Percentiles rank a stretch among this genome's conserved stretches.
phyloP scores from a whole-genome alignment of 2,797 vertebrate species.

The Myotis daubentonii region DNA sequence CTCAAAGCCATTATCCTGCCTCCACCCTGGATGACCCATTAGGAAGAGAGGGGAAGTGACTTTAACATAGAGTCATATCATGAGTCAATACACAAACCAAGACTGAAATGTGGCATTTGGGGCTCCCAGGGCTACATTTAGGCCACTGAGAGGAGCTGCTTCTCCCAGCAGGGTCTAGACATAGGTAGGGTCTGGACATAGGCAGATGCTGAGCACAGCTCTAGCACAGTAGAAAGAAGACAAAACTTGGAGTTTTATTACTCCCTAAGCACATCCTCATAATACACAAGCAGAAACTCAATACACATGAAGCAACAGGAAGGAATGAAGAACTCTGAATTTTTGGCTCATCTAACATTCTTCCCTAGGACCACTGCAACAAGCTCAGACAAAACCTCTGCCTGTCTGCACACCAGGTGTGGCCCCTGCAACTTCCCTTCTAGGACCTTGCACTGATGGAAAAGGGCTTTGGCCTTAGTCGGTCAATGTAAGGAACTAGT shows the following conservation, averaged over 20 bases:
- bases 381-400: neutral
- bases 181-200: neutral
- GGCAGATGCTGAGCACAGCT: neutral
- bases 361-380: neutral
- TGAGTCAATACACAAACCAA: conserved; percentile 73
- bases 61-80: conserved; percentile 64
- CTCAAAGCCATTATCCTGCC: conserved; percentile 73
- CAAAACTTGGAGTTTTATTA: neutral
- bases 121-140: conserved; percentile 63
- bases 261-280: neutral
- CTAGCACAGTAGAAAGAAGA: neutral
- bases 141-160: conserved; percentile 20
- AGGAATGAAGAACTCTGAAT: neutral
- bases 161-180: conserved; percentile 32
- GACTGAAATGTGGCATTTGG: conserved; percentile 61
- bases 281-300: neutral
- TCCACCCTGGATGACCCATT: conserved; percentile 50
- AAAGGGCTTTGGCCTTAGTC: neutral
- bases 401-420: neutral
- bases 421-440: neutral
- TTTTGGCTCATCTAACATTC: neutral
- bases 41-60: conserved; percentile 67
- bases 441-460: neutral
- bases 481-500: neutral
- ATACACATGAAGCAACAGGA: neutral